Conservation (phyloP, 2,113 vertebrate genomes). For the Carassius auratus region DNA sequence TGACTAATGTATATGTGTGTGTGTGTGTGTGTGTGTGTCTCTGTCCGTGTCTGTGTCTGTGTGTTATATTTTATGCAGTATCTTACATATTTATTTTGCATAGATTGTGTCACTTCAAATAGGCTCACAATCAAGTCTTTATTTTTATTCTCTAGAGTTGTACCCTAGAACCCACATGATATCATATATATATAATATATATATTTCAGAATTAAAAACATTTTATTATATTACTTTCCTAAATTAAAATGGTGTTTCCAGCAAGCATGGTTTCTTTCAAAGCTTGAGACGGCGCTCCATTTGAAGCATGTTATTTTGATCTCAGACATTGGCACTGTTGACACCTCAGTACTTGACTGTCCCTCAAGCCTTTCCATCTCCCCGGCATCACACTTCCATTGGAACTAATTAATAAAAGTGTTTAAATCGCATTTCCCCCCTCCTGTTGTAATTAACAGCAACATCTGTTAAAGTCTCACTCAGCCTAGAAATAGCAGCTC, state of each 20-base stretch:
- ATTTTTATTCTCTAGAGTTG: background rate
- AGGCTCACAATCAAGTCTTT: background rate
- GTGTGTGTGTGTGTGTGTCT: too few species aligned
- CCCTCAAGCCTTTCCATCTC: conserved; percentile 49
- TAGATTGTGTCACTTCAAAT: too few species aligned
- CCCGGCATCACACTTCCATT: conserved; percentile 50
- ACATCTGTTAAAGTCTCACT: conserved; percentile 60
- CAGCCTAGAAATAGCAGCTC: conserved; percentile 48
- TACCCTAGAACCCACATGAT: background rate
- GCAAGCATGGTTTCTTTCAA: background rate
- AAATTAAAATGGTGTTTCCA: background rate
- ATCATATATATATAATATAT: background rate
- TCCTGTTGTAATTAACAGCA: conserved; percentile 57
- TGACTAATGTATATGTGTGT: too few species aligned
- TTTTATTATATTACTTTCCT: background rate
- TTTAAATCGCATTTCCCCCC: conserved; percentile 57
- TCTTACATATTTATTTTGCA: too few species aligned
- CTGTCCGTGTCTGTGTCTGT: too few species aligned
- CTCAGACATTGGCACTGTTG: conserved; percentile 46
- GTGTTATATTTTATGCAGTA: too few species aligned
- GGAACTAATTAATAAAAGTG: conserved; percentile 61
- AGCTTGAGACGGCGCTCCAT: conserved; percentile 6
- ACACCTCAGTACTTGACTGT: conserved; percentile 48
- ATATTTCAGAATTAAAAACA: background rate
- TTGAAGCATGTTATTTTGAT: conserved; percentile 54